Evolutionary conservation across 2,113 vertebrate genomes (phyloP), one percentile per base, ranked within the genome.

Genomic region (Circaetus gallicus): DNA sequence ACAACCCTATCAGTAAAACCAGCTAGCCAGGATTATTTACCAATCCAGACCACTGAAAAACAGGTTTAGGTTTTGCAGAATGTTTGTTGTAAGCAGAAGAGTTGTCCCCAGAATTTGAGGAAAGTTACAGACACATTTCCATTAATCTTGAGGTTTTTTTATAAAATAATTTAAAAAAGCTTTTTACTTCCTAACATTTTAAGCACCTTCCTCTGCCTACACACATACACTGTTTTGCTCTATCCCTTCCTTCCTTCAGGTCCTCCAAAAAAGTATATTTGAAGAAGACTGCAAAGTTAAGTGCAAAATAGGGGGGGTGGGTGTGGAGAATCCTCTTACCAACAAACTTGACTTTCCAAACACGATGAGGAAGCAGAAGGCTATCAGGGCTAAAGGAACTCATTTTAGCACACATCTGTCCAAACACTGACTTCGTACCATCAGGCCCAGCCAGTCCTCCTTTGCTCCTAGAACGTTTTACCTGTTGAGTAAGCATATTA

Each of bases 341-440:
- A 81, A 99, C 99, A 97, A 99, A 99, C 96, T 99, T 99, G 98
- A 99, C 99, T 97, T 99, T 99, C 99, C 99, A 99, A 88, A 99
- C 99, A 0, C 99, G 98, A 91, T 99, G 99, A 36, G 99, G 99
- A 38, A 99, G 99, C 70, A 99, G 98, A 78, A 99, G 99, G 94
- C 99, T 99, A 96, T 99, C 99, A 0, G 99, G 99, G 91, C 99
- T 99, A 89, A 99, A 99, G 3, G 99, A 99, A 90, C 98, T 99
- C 99, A 99, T 99, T 97, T 99, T 99, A 56, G 99, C 98, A 91
- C 99, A 99, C 99, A 99, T 99, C 97, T 99, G 99, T 70, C 99
- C 99, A 92, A 99, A 99, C 22, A 99, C 99, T 29, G 99, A 99
- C 98, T 99, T 99, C 49, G 99, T 99, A 78, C 99, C 99, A 24